Percentiles rank a stretch among this genome's conserved stretches.
phyloP scores from a whole-genome alignment of 2,113 vertebrate genomes.

The Spea bombifrons region DNA sequence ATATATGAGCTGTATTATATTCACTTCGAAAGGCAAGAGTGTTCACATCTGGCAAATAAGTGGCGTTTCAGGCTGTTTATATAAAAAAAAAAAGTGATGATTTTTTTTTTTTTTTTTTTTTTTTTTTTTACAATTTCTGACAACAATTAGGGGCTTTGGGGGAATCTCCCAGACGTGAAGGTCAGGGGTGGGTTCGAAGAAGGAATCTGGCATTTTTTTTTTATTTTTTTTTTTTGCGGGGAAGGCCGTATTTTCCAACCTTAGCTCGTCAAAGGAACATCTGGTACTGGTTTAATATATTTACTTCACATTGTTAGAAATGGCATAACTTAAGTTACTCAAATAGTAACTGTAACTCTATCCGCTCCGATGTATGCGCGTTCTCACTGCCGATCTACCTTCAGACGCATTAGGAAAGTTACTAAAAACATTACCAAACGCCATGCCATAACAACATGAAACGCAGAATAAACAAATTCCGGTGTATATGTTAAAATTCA shows the following conservation, averaged over 20 bases:
- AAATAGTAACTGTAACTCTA: neutral
- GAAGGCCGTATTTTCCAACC: constrained; percentile 60
- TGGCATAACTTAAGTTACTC: neutral
- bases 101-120: constrained; percentile 40
- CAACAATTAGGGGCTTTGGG: constrained; percentile 51
- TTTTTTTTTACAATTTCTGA: constrained; percentile 49
- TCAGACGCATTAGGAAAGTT: neutral
- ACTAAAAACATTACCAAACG: neutral
- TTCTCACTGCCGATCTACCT: neutral
- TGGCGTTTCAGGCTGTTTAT: constrained; percentile 35
- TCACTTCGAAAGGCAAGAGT: constrained; percentile 23
- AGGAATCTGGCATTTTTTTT: constrained; percentile 54
- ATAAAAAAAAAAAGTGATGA: constrained; percentile 37
- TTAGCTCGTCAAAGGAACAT: constrained; percentile 67
- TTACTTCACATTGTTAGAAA: constrained; percentile 5
- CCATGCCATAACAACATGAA: neutral
- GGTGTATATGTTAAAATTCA: neutral
- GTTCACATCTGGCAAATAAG: constrained; percentile 50
- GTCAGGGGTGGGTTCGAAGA: constrained; percentile 57
- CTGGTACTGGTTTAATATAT: constrained; percentile 67
- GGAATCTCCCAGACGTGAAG: constrained; percentile 62
- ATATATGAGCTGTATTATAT: constrained; percentile 34
- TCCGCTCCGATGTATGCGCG: neutral
- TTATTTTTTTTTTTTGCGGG: constrained; percentile 50
- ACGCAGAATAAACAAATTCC: neutral